Conservation (phyloP, 2,888 invertebrate species). For the Yponomeuta plumbellus region DNA sequence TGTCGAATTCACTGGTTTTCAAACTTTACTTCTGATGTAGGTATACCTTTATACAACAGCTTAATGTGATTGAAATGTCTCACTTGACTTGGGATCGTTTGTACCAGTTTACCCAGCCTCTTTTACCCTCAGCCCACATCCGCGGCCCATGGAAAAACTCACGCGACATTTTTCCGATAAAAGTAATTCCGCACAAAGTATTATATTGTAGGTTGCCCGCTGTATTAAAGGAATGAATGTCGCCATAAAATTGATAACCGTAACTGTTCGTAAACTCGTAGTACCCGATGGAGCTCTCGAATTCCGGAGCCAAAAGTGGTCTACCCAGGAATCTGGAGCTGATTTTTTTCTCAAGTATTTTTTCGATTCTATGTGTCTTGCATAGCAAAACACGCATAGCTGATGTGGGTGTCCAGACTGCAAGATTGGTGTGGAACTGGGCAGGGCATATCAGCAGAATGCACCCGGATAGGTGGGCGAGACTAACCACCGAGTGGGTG, state of each 20-base stretch:
- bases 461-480: no score
- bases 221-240: neutral
- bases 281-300: neutral
- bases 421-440: no score
- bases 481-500: no score
- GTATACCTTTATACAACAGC: no score
- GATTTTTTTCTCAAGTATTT: no score
- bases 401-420: no score
- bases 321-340: no score
- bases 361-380: no score
- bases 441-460: no score
- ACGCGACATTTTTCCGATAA: conserved; percentile 8
- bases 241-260: conserved; percentile 2
- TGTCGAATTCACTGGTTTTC: no score
- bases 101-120: neutral
- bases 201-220: neutral
- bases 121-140: neutral
- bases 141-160: neutral
- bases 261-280: neutral
- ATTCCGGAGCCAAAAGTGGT: neutral
- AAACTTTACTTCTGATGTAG: no score
- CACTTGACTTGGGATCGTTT: neutral
- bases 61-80: neutral
- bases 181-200: conserved; percentile 5
- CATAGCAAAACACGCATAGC: no score